Evolutionary conservation across 2,888 invertebrate genomes (phyloP).

Genomic region (Plebejus anna): DNA sequence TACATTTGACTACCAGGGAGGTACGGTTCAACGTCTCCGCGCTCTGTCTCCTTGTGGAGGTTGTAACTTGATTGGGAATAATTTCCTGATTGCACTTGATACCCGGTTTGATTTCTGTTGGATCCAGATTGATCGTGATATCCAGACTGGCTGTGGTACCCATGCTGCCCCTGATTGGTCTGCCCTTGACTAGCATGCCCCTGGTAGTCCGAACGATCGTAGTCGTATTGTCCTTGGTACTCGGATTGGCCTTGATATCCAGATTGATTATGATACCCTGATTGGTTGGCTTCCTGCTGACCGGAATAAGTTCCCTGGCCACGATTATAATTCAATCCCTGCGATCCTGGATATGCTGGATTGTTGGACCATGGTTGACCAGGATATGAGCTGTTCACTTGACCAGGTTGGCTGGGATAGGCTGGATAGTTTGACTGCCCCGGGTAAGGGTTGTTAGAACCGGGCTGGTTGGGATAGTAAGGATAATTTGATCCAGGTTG

Average conservation of each 20-base stretch:
- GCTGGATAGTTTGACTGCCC: neutral
- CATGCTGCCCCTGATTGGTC: constrained; percentile 8
- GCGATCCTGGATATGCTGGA: constrained; percentile 6
- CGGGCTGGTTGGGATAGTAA: constrained; percentile 15
- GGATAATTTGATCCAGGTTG: constrained; percentile 3
- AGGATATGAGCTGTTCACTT: neutral
- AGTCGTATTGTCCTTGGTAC: constrained; percentile 20
- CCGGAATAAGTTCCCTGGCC: constrained; percentile 13
- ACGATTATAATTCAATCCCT: neutral
- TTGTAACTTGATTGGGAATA: constrained; percentile 33
- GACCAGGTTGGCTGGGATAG: constrained; percentile 6
- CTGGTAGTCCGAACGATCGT: constrained; percentile 5
- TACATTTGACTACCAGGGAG: constrained; percentile 34
- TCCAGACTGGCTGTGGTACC: constrained; percentile 22
- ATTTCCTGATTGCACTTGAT: constrained; percentile 35
- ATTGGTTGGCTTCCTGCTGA: neutral
- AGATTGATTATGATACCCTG: neutral
- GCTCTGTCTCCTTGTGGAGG: constrained; percentile 32
- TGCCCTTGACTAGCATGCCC: constrained; percentile 8
- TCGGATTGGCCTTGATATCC: constrained; percentile 16
- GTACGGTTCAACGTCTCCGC: constrained; percentile 29
- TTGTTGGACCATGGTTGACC: constrained; percentile 1
- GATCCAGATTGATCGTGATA: constrained; percentile 19
- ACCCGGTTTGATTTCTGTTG: neutral
- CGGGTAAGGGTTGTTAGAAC: neutral